These are phyloP conservation scores for Eugnorisma glareosa DNA, from an alignment of 2,888 invertebrate species.

Conservation along the genomic window DNA sequence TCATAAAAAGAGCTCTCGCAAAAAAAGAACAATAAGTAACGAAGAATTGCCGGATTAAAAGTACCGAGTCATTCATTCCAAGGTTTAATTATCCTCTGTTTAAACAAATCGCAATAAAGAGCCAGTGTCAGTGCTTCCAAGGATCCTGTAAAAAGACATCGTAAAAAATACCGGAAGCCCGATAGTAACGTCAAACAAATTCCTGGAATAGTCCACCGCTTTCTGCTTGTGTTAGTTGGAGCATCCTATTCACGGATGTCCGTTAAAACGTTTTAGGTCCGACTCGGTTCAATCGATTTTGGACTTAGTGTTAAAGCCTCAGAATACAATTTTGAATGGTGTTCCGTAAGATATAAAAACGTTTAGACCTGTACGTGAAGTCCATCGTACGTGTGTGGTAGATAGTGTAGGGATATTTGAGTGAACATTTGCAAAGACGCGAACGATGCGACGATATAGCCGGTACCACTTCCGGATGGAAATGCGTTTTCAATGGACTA, in stretches of 20 bases:
- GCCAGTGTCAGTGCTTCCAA: conserved; percentile 75
- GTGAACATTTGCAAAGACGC: conserved; percentile 79
- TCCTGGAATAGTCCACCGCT: conserved; percentile 78
- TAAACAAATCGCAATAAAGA: conserved; percentile 88
- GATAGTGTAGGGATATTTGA: conserved; percentile 70
- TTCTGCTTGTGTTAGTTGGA: conserved; percentile 75
- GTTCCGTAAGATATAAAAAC: conserved; percentile 52
- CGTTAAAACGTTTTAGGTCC: conserved; percentile 58
- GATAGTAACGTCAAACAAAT: conserved; percentile 81
- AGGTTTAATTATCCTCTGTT: conserved; percentile 89
- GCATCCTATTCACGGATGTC: conserved; percentile 66
- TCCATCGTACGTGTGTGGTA: conserved; percentile 69
- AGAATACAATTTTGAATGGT: conserved; percentile 31
- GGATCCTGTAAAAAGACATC: conserved; percentile 76
- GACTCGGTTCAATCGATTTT: conserved; percentile 22
- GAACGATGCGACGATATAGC: conserved; percentile 79
- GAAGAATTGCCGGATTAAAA: conserved; percentile 84
- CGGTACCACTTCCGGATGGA: conserved; percentile 80
- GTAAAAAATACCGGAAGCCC: conserved; percentile 77
- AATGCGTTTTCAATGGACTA: conserved; percentile 79
- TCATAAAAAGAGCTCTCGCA: conserved; percentile 80
- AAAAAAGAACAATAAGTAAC: conserved; percentile 79
- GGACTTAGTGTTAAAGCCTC: rapidly evolving
- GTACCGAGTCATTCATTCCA: conserved; percentile 84
- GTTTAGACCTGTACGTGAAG: conserved; percentile 57